Conservation (phyloP, 1,140 invertebrate species). For the Coptotermes formosanus region DNA sequence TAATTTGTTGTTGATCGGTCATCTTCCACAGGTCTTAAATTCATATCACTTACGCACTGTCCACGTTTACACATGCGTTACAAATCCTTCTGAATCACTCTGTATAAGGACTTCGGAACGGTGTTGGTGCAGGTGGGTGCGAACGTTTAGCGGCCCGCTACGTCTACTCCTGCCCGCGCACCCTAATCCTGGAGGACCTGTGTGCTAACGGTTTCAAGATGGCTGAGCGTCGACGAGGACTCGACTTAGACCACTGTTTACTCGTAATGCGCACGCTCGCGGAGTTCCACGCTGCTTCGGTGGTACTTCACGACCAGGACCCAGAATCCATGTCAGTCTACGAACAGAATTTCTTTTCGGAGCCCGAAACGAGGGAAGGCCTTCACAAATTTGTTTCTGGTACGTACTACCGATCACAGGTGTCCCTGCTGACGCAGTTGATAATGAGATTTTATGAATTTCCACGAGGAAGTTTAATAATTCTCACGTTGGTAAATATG, state of each 20-base stretch:
- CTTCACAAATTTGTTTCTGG: constrained; percentile 2
- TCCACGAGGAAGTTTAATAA: too few species aligned
- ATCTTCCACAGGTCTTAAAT: too few species aligned
- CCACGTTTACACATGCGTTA: too few species aligned
- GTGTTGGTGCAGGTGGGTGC: neutral
- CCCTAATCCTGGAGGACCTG: constrained; percentile 30
- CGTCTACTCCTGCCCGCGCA: neutral
- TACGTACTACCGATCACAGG: neutral
- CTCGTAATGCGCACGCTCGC: constrained; percentile 30
- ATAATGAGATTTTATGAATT: neutral
- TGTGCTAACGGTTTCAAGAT: constrained; percentile 34
- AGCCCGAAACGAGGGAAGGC: neutral
- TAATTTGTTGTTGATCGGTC: too few species aligned
- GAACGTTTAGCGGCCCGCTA: neutral
- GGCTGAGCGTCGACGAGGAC: constrained; percentile 33
- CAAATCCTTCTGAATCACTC: neutral
- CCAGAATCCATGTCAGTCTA: neutral
- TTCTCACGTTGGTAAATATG: too few species aligned
- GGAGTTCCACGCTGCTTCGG: constrained; percentile 26
- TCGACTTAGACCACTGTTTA: constrained; percentile 32
- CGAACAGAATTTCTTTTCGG: neutral
- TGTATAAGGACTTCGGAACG: neutral
- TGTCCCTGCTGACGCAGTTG: too few species aligned
- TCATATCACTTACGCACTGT: too few species aligned
- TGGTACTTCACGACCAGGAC: neutral